Base-by-base conservation (phyloP, 2,888 invertebrate species). In the Ectropis crepuscularia region DNA sequence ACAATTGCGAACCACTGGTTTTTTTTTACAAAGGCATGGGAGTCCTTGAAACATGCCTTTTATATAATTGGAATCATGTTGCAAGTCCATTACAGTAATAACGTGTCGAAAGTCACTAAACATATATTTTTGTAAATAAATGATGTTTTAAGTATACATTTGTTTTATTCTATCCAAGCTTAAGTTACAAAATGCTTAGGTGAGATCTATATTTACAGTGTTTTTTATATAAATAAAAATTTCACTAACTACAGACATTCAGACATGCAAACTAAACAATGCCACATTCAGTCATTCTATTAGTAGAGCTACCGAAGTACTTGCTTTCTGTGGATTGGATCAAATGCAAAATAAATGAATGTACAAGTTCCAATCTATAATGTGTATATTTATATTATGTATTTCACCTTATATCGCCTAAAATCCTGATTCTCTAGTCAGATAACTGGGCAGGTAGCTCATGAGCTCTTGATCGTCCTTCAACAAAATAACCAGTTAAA, bases 71-170 rank as follows among this genome's bases (percentile, higher is more conserved):
- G 74, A 87, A 88, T 87, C 84, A 88, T 83, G 88, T 87, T 86
- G 28, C 83, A 83, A 83, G 83, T 82, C 80, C 74, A 78, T 77
- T 75, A 77, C 74, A 73, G 75, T 77, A 74, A 80, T 79, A 77
- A 73, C 75, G 77, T 73, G 80, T 81, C 63, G 37, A 71, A 78
- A 81, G 78, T 76, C 80, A 80, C 77, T 80, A 80, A 78, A 81
- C 64, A 82, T 74, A 81, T 90, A 90, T 88, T 91, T 90, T 91
- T 92, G 90, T 91, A 90, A 90, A 90, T 92, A 92, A 90, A 90
- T 76, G 75, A 81, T 83, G 71, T 79, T 81, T 79, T 73, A 77
- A 79, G 72, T 76, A 75, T 69, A 60, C 46, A 61, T 62, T 68
- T 74, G 55, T 70, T 71, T 77, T 67, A 61, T 60, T 41, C 49